Evolutionary conservation across 2,797 vertebrate species (phyloP).

Genomic region (Hypotaenidia okinawae): DNA sequence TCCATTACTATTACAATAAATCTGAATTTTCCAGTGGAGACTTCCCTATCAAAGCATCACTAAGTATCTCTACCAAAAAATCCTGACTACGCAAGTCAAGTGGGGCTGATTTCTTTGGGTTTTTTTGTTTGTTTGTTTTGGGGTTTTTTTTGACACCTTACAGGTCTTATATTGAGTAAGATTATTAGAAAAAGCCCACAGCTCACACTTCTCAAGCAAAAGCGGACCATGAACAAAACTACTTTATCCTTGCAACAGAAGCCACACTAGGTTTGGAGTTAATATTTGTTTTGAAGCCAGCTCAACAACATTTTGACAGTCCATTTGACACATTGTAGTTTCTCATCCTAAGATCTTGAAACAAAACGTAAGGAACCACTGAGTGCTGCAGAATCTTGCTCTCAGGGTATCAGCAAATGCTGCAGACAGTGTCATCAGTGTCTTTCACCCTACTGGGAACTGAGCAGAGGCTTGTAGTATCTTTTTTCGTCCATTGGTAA

Average conservation of each 20-base stretch:
- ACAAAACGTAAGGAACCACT: neutral
- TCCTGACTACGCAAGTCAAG: neutral
- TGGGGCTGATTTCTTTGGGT: no score
- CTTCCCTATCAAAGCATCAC: neutral
- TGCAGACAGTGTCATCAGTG: neutral
- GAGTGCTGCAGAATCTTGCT: neutral
- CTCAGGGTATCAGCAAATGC: neutral
- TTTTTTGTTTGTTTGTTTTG: no score
- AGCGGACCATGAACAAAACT: neutral
- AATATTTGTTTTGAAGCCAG: neutral
- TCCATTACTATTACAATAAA: neutral
- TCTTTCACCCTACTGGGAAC: neutral
- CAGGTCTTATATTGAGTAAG: neutral
- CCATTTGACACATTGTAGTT: neutral
- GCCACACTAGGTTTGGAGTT: neutral
- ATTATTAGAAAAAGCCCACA: neutral
- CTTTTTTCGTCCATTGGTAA: neutral
- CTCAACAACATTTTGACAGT: neutral
- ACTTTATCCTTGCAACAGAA: neutral
- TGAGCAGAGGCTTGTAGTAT: neutral
- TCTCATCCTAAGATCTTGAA: neutral
- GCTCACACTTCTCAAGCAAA: neutral
- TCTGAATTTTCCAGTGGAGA: neutral
- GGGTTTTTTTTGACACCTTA: neutral
- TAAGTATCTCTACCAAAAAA: neutral